Base-by-base conservation (phyloP, 2,797 vertebrate species). In the Centroberyx gerrardi region DNA sequence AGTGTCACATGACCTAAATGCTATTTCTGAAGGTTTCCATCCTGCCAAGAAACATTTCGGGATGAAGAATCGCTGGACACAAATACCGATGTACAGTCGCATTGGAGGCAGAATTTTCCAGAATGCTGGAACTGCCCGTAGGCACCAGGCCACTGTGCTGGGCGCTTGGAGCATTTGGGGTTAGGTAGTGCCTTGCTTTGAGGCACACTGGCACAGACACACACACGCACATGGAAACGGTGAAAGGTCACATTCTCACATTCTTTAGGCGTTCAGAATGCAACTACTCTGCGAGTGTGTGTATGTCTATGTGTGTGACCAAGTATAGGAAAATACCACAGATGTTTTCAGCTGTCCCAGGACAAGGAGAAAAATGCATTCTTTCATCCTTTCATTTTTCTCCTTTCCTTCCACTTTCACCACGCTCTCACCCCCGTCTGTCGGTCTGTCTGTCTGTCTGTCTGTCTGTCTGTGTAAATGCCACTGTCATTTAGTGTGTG, bases 341-440 rank as follows among this genome's bases (percentile, higher is more conserved):
- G 82, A 91, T 88, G 80, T 85, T 90, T 93, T 76, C 79, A 71
- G 76, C 81, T 68, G 76, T 89, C 78, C 76, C 72, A 72, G 82
- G 74, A 90, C 68, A 17, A 82, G 81, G 78, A 68, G 88, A 88
- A 92, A 93, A 92, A 92, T 85, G 85, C 83, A 28, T 67, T 76
- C 90, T 93, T 92, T 93, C 86, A 90, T 90, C 81, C 48, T n/a
- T 36, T 49, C 29, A 65, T 18, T 40, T 33, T 58, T 12, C 36
- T 65, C 62, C 55, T 72, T 80, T 82, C 51, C 86, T 51, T 85
- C 78, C 72, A 77, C 83, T 83, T 82, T 74, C 72, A 69, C 71
- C 87, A 83, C 77, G 42, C 83, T 83, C 59, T 9, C 68, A 70
- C 28, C 33, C 59, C 73, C 9, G 70, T 81, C 79, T 80, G 61